Percentiles rank a stretch among this genome's conserved stretches.
These are phyloP conservation scores for Romanomermis culicivorax DNA, from an alignment of 2,888 invertebrate species.

Conservation along the genomic window DNA sequence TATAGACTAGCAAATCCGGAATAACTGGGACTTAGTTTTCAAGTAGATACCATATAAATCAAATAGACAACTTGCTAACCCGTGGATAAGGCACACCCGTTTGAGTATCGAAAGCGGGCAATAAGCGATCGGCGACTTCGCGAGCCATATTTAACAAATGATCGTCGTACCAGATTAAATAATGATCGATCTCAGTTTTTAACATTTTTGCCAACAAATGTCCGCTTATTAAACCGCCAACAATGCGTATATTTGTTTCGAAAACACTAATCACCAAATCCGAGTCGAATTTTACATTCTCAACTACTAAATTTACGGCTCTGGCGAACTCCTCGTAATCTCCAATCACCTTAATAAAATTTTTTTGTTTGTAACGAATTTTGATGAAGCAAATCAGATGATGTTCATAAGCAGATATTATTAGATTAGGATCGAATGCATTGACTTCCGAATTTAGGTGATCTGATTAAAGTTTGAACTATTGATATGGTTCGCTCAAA, in stretches of 20 bases:
- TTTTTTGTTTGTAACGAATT: too few relatives aligned
- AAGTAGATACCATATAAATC: too few relatives aligned
- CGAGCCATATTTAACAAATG: conserved; percentile 70
- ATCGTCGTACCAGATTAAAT: conserved; percentile 40
- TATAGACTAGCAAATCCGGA: too few relatives aligned
- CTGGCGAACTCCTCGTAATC: conserved; percentile 81
- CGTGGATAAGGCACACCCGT: conserved; percentile 92
- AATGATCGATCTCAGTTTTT: conserved; percentile 42
- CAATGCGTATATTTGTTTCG: conserved; percentile 86
- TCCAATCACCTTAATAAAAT: conserved; percentile 62
- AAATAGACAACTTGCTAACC: conserved; percentile 40
- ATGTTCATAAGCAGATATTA: too few relatives aligned
- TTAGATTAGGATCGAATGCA: too few relatives aligned
- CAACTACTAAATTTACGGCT: conserved; percentile 61
- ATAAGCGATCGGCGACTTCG: conserved; percentile 65
- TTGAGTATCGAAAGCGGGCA: conserved; percentile 94
- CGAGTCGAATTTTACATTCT: conserved; percentile 68
- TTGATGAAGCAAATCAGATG: conserved; percentile 3
- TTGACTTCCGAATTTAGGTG: too few relatives aligned
- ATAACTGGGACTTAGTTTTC: too few relatives aligned
- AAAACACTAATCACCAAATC: conserved; percentile 91
- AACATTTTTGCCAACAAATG: conserved; percentile 67
- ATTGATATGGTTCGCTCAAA: too few relatives aligned
- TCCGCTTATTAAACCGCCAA: conserved; percentile 81
- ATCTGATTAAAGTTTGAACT: too few relatives aligned